phyloP scores from a whole-genome alignment of 2,113 vertebrate species.

The Mesembrinibis cayennensis region DNA sequence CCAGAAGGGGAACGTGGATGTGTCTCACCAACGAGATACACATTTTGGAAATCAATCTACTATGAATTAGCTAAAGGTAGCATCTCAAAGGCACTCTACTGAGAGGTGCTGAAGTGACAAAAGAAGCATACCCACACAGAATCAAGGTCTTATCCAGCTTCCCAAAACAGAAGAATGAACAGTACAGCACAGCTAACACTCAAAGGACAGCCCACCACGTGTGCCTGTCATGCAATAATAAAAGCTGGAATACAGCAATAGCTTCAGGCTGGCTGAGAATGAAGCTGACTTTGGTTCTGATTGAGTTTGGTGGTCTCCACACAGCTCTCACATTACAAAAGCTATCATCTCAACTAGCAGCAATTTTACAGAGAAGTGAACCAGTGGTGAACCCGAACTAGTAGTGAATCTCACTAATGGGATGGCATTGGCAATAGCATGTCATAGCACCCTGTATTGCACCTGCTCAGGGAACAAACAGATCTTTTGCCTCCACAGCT shows the following conservation, averaged over 20 bases:
- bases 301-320: background rate
- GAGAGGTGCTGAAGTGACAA: background rate
- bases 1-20: background rate
- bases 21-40: background rate
- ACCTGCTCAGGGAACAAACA: background rate
- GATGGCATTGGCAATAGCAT: rapidly evolving
- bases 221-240: background rate
- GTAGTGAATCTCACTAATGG: background rate
- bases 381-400: background rate
- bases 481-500: background rate
- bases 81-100: background rate
- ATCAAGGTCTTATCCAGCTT: background rate
- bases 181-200: background rate
- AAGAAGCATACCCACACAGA: background rate
- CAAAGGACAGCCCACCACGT: background rate
- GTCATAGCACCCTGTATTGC: background rate
- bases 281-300: background rate
- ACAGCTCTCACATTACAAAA: background rate
- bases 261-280: background rate
- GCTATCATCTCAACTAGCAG: background rate
- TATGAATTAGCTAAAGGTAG: background rate
- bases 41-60: background rate
- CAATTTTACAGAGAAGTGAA: background rate
- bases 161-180: background rate
- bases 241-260: constrained; percentile 12